These are phyloP conservation scores for Bombus fervidus DNA, from an alignment of 1,140 invertebrate genomes.

Conservation along the genomic window DNA sequence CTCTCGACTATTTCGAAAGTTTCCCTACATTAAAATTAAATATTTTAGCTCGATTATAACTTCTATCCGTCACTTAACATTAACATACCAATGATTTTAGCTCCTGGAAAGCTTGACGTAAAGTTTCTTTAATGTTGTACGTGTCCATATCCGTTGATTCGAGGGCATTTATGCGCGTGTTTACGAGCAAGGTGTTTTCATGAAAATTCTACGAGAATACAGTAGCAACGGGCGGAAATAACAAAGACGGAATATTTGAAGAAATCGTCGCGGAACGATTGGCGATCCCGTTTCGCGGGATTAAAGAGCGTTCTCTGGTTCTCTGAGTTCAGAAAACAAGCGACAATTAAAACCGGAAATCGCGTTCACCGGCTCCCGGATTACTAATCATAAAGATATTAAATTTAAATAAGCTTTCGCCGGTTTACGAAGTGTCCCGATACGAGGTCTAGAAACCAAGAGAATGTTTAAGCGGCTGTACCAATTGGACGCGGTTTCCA, in stretches of 20 bases:
- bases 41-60: no score
- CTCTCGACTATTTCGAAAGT: no score
- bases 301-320: slow-evolving; percentile 16
- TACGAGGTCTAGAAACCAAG: background rate
- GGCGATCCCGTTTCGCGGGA: slow-evolving; percentile 1
- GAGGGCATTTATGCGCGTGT: no score
- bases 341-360: slow-evolving; percentile 24
- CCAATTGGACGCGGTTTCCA: slow-evolving; percentile 40
- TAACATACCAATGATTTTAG: no score
- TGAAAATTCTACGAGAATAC: no score
- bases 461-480: slow-evolving; percentile 18
- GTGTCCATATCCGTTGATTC: no score
- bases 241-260: slow-evolving; percentile 13
- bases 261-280: background rate
- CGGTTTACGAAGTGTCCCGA: slow-evolving; percentile 18
- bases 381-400: slow-evolving; percentile 43
- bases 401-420: slow-evolving; percentile 42
- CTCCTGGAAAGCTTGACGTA: no score
- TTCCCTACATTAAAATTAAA: no score
- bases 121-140: no score
- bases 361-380: background rate
- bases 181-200: no score
- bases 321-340: background rate
- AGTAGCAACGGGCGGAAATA: background rate
- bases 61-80: no score